Evolutionary conservation across 2,888 invertebrate genomes (phyloP), one percentile per base, ranked within the genome.

Genomic region (Buathra laborator): DNA sequence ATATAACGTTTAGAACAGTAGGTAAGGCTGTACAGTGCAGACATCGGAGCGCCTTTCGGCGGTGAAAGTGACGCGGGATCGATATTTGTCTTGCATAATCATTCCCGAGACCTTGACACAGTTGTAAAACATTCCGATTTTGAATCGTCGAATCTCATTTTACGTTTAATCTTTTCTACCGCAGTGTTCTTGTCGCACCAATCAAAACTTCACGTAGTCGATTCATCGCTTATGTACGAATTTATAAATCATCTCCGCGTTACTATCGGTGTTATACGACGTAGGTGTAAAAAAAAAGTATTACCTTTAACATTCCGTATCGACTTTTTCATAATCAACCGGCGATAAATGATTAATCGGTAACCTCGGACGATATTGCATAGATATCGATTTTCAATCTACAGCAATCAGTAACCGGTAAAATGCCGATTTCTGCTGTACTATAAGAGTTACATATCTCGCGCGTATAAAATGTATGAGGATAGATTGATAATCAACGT

Each of bases 51-150:
- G 81, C 85, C 87, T 86, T 87, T 88, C 84, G 87, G 81, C 80
- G 86, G 90, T 89, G 89, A 91, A 91, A 91, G 91, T 89, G 86
- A 88, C 84, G 87, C 56, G 75, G 79, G 70, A 75, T 86, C 81
- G 76, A 81, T 84, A 76, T 74, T 48, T 56, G 43, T 12, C 14
- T 82, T 79, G 82, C 75, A 51, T 59, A 71, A 76, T 75, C 7
- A 56, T 48, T 70, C 74, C 66, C 82, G 44, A n/a, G 62, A 62
- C 62, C 62, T 62, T 62, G 62, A 62, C 62, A 62, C 62, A 14
- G 32, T 62, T 32, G 32, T 29, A n/a, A 51, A 66, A 37, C 44
- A 37, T 46, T 68, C 67, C 24, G 67, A 67, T 68, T 81, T 81
- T 74, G 51, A 77, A 64, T 24, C 72, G 62, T 72, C 81, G 48